Evolutionary conservation across 2,797 vertebrate species (phyloP).

Genomic region (Pachyuromys duprasi): DNA sequence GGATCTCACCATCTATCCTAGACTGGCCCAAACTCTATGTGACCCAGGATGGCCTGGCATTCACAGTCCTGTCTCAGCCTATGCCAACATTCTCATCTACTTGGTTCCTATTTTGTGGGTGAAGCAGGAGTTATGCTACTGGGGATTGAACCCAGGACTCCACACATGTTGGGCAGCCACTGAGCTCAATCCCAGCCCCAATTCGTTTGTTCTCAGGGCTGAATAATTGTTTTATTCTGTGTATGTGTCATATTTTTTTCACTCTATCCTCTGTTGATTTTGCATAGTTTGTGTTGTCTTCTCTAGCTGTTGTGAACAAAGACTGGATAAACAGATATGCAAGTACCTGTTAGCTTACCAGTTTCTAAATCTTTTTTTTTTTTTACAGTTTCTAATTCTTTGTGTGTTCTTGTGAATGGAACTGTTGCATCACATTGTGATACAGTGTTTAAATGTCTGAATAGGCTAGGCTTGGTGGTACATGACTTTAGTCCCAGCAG

Average conservation of each 20-base stretch:
- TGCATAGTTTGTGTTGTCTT: neutral
- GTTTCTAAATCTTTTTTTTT: too few species aligned
- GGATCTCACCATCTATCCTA: neutral
- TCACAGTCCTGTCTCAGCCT: neutral
- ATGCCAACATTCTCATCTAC: neutral
- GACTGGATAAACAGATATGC: neutral
- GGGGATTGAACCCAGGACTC: neutral
- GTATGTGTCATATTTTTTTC: neutral
- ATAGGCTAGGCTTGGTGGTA: neutral
- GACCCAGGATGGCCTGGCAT: neutral
- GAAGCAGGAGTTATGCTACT: neutral
- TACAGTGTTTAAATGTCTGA: conserved; percentile 46
- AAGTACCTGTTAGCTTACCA: conserved; percentile 2
- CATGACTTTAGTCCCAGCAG: neutral
- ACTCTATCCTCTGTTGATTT: neutral
- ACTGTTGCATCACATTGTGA: conserved; percentile 7
- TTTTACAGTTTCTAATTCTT: neutral
- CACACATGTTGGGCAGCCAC: neutral
- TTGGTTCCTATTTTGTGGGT: neutral
- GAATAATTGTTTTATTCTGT: neutral
- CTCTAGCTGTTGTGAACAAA: neutral
- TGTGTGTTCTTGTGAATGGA: neutral
- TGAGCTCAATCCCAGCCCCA: neutral
- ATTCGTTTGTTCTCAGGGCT: neutral
- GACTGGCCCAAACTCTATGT: neutral